Evolutionary conservation across 2,888 invertebrate species (phyloP), one percentile per base, ranked within the genome.

Genomic region (Phalera bucephala): DNA sequence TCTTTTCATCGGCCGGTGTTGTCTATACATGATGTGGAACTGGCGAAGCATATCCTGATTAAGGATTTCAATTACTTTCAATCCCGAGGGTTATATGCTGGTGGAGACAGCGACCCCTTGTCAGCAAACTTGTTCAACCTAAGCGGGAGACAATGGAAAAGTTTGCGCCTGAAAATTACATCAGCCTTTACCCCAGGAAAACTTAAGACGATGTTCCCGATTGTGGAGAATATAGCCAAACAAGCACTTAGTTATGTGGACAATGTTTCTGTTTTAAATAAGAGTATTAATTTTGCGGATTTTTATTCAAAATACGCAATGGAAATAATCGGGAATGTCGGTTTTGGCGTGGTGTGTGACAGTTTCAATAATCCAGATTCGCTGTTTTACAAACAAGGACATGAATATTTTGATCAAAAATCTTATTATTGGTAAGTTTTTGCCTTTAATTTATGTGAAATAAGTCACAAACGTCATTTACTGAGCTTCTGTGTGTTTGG

Each of bases 171-270:
- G 0, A 93, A 93, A 54, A 73, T 94, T 57, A 91, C 94, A 0
- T 93, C 94, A 0, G 91, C 92, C 0, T 95, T 94, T 62, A 91
- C 94, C 0, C 91, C 93, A 0, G 93, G 92, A 4, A 94, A 93
- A 71, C 71, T 94, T 30, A 94, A 92, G 66, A 87, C 76, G 1
- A 93, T 94, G 92, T 93, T 92, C 52, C 81, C 82, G 0, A 88
- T 92, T 0, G 90, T 94, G 7, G 84, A 91, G 23, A 79, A 90
- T 20, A 91, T 93, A 36, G 92, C 91, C 0, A 71, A 86, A 7
- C 84, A 91, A 36, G 84, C 93, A 50, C 64, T 87, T 1, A 60
- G 71, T 3, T 85, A 91, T 36, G 75, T 91, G 4, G 70, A 81
- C 12, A 34, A 65, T 30, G 25, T 64, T 40, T 41, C 80, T 36